Base-by-base conservation (phyloP, 2,888 invertebrate species). In the Volucella zonaria region DNA sequence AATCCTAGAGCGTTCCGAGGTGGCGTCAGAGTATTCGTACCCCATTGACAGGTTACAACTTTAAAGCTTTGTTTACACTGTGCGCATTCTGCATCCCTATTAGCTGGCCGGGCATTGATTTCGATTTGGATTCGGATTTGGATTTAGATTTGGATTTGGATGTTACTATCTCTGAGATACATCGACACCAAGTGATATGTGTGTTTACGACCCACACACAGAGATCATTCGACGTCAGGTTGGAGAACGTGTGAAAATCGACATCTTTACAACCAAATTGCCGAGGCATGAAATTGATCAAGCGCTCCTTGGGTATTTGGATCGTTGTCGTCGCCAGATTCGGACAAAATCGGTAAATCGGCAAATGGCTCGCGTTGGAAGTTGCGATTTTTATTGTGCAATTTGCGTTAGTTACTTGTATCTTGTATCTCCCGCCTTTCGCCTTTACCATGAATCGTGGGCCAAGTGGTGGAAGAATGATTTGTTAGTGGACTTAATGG, bases 181-280 rank as follows among this genome's bases (percentile, higher is more conserved):
- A 59, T 59, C 61, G 31, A 61, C 45, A 62, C 15, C 56, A 14
- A 51, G 12, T 49, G 59, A 64, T n/a, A n/a, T 66, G 64, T 70
- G 70, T 81, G 62, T 45, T 49, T 52, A 10, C 68, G 43, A 59
- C 81, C 75, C 75, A 76, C 81, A 67, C 67, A 75, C 58, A 75
- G 59, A 51, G 31, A 31, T 31, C 6, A 31, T 31, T 31, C 31
- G 31, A 54, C 56, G 52, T 49, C 70, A n/a, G 52, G 42, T 38
- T 59, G 59, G 66, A 52, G 43, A 52, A 82, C 82, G 82, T 82
- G 82, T 82, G 82, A 82, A 77, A 82, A 82, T 77, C 76, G 66
- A 71, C 49, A 71, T 76, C 61, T 71, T 76, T 66, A 61, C 71
- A 66, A 38, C 49, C 54, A 67, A 76, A 76, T 67, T 71, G 67